Conservation (phyloP, 2,888 invertebrate genomes). For the Osmoderma eremita region DNA sequence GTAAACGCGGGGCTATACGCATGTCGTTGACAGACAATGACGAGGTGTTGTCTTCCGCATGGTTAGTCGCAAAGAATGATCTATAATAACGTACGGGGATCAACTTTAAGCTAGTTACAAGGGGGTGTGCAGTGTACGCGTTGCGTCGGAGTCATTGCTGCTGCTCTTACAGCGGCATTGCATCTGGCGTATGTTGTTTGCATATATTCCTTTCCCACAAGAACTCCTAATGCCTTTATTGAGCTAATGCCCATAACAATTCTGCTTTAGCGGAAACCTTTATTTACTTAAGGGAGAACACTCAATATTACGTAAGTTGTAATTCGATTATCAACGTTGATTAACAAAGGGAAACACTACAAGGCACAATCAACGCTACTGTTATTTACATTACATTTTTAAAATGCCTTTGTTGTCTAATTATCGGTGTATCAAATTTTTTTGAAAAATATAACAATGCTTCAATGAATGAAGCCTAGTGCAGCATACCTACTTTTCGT, state of each 20-base stretch:
- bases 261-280: constrained; percentile 32
- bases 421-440: too few relatives aligned
- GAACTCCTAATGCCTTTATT: constrained; percentile 47
- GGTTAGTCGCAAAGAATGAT: constrained; percentile 63
- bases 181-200: constrained; percentile 63
- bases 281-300: constrained; percentile 12
- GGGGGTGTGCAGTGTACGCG: constrained; percentile 52
- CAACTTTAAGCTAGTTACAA: constrained; percentile 61
- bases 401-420: too few relatives aligned
- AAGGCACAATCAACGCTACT: too few relatives aligned
- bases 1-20: constrained; percentile 48
- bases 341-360: too few relatives aligned
- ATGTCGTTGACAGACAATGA: constrained; percentile 60
- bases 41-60: constrained; percentile 64
- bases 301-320: background rate
- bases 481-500: too few relatives aligned
- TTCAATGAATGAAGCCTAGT: too few relatives aligned
- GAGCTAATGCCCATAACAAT: constrained; percentile 30
- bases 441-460: too few relatives aligned
- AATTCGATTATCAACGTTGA: background rate
- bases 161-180: constrained; percentile 54
- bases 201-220: constrained; percentile 61
- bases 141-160: constrained; percentile 47
- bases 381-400: too few relatives aligned
- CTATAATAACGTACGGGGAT: constrained; percentile 61